Evolutionary conservation across 2,113 vertebrate genomes (phyloP), one percentile per base, ranked within the genome.

Genomic region (Scolopax mira): DNA sequence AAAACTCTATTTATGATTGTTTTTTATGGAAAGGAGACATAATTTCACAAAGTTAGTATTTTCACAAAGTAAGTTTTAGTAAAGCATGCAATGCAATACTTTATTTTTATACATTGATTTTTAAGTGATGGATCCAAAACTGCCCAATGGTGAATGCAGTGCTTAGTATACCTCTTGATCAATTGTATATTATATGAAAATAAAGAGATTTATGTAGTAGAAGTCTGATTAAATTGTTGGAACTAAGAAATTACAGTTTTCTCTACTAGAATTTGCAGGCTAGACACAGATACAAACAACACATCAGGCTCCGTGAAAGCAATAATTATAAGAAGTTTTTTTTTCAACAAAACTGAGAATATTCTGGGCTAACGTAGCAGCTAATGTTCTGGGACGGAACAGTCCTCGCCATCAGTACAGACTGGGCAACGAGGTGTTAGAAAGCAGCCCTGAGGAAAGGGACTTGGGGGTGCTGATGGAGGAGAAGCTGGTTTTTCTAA

Each of bases 401-500:
- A 42, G 15, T 42, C 41, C 41, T 42, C 13, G 41, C 41, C 41
- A 42, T 42, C 41, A 42, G n/a, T n/a, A n/a, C n/a, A n/a, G n/a
- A n/a, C 41, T 42, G 41, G 41, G 41, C 13, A 6, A 42, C 15
- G 41, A 42, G 41, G 41, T 42, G 41, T 42, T 42, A 42, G 41
- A 42, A 42, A 42, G 41, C 13, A 42, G 41, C 41, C 41, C 41
- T n/a, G n/a, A n/a, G n/a, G n/a, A n/a, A n/a, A n/a, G n/a, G n/a
- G n/a, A n/a, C n/a, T n/a, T n/a, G n/a, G n/a, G n/a, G n/a, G n/a
- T n/a, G n/a, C n/a, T n/a, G n/a, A n/a, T n/a, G n/a, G n/a, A n/a
- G n/a, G n/a, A n/a, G n/a, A n/a, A n/a, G n/a, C n/a, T n/a, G n/a
- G 2, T 1, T 31, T 61, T 25, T 11, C 3, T 9, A 13, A 27